A percentile compares a stretch with the other conserved stretches of the same genome.
phyloP scores from a whole-genome alignment of 2,113 vertebrate genomes.

The Pterophyllum scalare region DNA sequence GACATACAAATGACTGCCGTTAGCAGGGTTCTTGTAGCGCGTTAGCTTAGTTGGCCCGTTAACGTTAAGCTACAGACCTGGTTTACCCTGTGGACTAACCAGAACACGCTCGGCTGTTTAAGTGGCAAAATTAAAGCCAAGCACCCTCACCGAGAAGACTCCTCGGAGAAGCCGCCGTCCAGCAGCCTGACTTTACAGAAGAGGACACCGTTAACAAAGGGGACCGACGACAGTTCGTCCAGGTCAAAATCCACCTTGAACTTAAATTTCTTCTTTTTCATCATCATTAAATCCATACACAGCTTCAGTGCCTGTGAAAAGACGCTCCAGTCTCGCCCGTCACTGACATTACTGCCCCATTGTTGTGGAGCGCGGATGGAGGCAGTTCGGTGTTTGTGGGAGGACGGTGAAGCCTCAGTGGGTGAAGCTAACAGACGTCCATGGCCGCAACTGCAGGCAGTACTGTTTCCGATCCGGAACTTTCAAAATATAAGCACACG shows the following conservation, averaged over 20 bases:
- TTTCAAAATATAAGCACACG: conserved; percentile 41
- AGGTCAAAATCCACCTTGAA: conserved; percentile 96
- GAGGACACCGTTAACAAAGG: conserved; percentile 95
- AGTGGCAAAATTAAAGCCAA: not conserved
- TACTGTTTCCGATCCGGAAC: fast-evolving
- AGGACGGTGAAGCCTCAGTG: conserved; percentile 31
- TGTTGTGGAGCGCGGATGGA: conserved; percentile 8
- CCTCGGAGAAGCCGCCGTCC: conserved; percentile 93
- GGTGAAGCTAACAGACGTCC: not conserved
- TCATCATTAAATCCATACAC: conserved; percentile 90
- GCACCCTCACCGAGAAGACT: conserved; percentile 89
- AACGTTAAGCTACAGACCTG: not conserved
- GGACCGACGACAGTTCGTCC: conserved; percentile 96
- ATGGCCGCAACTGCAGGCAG: fast-evolving
- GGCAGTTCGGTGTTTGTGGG: conserved; percentile 23
- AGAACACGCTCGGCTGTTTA: not conserved
- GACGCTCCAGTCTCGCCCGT: conserved; percentile 18
- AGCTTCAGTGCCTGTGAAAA: not conserved
- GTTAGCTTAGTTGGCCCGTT: conserved; percentile 7
- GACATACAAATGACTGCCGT: not conserved
- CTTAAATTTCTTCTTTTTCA: conserved; percentile 99
- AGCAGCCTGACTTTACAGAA: conserved; percentile 97
- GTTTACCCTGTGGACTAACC: not conserved
- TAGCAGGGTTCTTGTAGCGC: not conserved
- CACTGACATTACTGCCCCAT: conserved; percentile 59